Conservation (phyloP, 1,140 invertebrate genomes). For the Pomacea maculata region DNA sequence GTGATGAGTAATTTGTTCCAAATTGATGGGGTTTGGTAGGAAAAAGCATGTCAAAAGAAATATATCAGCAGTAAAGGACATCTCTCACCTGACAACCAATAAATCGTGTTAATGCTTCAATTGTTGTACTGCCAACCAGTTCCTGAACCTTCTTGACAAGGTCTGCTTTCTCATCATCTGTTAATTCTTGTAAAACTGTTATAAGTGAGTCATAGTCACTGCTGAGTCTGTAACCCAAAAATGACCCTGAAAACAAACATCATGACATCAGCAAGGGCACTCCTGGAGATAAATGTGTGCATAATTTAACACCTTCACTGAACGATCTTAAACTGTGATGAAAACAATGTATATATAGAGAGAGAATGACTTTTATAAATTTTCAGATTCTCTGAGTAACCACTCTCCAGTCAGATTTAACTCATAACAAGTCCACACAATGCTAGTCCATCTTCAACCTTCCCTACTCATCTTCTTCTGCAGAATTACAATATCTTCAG, state of each 20-base stretch:
- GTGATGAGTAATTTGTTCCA: background rate
- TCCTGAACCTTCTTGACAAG: conserved; percentile 55
- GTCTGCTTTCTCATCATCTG: conserved; percentile 46
- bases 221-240: conserved; percentile 47
- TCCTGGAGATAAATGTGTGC: background rate
- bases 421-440: no score
- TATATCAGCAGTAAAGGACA: background rate
- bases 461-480: no score
- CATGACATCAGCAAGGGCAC: no score
- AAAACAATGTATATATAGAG: no score
- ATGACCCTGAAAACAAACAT: conserved; percentile 41
- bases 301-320: background rate
- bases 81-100: conserved; percentile 38
- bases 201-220: conserved; percentile 55
- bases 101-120: conserved; percentile 53
- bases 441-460: no score
- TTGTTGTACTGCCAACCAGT: conserved; percentile 48
- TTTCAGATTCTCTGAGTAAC: no score
- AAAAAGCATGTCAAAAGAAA: background rate
- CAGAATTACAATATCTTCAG: no score
- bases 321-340: background rate
- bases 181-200: conserved; percentile 45
- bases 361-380: no score
- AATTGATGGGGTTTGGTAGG: background rate
- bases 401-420: no score